Base-by-base conservation (phyloP, 1,140 invertebrate genomes). In the Chymomyza costata region DNA sequence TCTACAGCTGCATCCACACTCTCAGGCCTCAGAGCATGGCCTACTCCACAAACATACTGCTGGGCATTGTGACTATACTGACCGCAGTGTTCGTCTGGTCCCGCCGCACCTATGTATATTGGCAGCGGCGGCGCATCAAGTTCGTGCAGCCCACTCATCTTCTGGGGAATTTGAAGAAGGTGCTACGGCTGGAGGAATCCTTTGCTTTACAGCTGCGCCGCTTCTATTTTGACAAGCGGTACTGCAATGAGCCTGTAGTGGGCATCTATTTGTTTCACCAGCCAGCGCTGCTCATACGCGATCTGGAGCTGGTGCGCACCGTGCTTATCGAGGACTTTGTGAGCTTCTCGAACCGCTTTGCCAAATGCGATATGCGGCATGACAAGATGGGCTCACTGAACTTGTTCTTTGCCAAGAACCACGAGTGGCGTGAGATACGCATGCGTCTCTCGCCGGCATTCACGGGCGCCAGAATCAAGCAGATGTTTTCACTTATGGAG, bases 401-500 rank as follows among this genome's bases (percentile, higher is more conserved):
- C 43, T 60, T 85, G 3, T 85, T 85, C 40, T 70, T 84, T 11
- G 67, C 67, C 14, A 69, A 82, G 10, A 76, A 85, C 48, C 67
- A 78, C 0, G 59, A 82, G 32, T 90, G 90, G 90, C 89, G 87
- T 50, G 76, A 84, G 30, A 82, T 90, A 6, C 78, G 90, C 8
- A 85, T 86, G 1, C 86, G 88, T 30, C 58, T 90, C 15, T 87
- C 87, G 1, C 87, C 88, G 6, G 86, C 87, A 6, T 90, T 90
- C 35, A 87, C 89, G 0, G 86, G 87, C 3, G 86, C 86, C 31
- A 90, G 89, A 64, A 76, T 90, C 21, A 89, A 87, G 59, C 85
- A 84, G 46, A 89, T 90, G 88, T 89, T 89, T 73, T 86, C 87
- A 34, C 76, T 89, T 16, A 67, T 89, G 65, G 78, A 63, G 46